A percentile compares a stretch with the other conserved stretches of the same genome.
Evolutionary conservation across 1,140 invertebrate genomes (phyloP).

Genomic region (Papilio glaucus): DNA sequence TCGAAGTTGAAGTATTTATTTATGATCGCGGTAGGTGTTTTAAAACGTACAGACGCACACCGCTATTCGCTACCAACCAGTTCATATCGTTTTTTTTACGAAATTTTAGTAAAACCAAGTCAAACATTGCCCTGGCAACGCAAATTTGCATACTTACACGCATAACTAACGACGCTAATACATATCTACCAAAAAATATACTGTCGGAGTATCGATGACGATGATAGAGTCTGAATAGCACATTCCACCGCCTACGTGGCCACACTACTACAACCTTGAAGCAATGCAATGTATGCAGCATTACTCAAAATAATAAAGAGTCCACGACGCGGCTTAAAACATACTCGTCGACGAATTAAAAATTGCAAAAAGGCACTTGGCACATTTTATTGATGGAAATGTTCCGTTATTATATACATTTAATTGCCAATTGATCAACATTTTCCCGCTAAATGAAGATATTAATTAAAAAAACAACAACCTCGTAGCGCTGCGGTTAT

Average conservation of each 20-base stretch:
- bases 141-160: no score
- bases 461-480: constrained; percentile 21
- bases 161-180: no score
- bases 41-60: no score
- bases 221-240: neutral
- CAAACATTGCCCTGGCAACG: no score
- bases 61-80: no score
- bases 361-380: constrained; percentile 23
- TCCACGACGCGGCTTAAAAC: constrained; percentile 21
- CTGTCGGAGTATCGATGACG: no score
- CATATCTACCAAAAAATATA: no score
- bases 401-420: constrained; percentile 11
- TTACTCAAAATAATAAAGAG: constrained; percentile 39
- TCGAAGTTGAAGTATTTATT: no score
- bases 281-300: constrained; percentile 13
- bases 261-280: constrained; percentile 31
- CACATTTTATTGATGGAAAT: constrained; percentile 25
- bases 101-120: no score
- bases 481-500: neutral
- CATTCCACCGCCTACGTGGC: neutral
- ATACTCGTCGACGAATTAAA: constrained; percentile 25
- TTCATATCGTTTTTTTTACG: no score
- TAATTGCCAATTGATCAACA: constrained; percentile 25
- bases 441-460: constrained; percentile 12
- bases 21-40: no score